Evolutionary conservation across 1,140 invertebrate genomes (phyloP).

Genomic region (Ostrea edulis): DNA sequence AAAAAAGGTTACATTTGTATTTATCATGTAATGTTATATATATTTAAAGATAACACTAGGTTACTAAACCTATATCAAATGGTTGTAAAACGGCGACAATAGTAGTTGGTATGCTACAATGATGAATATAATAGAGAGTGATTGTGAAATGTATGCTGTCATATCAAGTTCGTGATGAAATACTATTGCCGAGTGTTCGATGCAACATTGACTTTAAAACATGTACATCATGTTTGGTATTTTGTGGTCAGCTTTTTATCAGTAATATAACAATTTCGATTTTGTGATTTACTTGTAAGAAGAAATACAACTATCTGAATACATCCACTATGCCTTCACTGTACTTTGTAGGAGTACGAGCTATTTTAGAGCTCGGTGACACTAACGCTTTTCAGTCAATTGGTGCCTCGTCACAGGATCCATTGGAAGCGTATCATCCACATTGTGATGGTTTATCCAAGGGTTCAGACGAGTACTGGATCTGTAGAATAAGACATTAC

Average conservation of each 20-base stretch:
- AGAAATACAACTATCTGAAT: neutral
- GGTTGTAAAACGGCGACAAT: no score
- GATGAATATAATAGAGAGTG: no score
- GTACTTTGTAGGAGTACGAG: conserved; percentile 1
- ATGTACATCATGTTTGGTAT: no score
- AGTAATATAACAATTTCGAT: neutral
- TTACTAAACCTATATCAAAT: no score
- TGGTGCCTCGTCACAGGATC: conserved; percentile 18
- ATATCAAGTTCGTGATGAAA: no score
- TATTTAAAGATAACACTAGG: no score
- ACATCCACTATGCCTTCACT: neutral
- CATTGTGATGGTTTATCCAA: neutral
- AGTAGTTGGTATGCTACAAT: no score
- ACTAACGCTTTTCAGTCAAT: neutral
- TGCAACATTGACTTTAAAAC: no score
- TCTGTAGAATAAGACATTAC: conserved; percentile 72
- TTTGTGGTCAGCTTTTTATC: neutral
- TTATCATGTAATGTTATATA: no score
- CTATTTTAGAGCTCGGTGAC: neutral
- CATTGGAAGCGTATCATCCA: neutral
- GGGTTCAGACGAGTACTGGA: conserved; percentile 71
- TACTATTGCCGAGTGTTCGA: no score
- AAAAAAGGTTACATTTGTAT: no score
- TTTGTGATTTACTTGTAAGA: neutral
- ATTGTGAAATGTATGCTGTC: no score